Percentiles rank a stretch among this genome's conserved stretches.
Evolutionary conservation across 2,797 vertebrate species (phyloP).

Genomic region (Artibeus jamaicensis): DNA sequence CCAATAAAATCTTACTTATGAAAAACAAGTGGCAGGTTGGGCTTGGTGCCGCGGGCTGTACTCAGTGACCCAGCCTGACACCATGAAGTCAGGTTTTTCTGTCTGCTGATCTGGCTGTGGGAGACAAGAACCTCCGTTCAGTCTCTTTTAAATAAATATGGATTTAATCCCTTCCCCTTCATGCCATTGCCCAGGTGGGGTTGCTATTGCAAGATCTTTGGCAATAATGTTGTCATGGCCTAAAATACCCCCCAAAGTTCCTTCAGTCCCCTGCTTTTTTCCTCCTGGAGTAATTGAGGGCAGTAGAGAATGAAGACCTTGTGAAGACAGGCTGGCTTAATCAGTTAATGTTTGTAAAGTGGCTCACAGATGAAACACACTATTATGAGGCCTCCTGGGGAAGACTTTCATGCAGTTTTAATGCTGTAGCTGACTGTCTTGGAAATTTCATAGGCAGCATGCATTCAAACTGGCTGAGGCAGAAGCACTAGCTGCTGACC

Average conservation of each 20-base stretch:
- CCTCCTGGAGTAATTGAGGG: neutral
- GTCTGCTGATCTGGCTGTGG: neutral
- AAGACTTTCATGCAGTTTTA: conserved; percentile 42
- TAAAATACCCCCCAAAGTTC: neutral
- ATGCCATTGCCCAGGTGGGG: neutral
- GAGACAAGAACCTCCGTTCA: neutral
- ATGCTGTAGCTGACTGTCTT: neutral
- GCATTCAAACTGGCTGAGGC: conserved; percentile 24
- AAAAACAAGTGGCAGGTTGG: neutral
- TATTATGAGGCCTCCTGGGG: conserved; percentile 19
- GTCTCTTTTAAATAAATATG: neutral
- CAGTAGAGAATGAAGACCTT: neutral
- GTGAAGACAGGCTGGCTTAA: neutral
- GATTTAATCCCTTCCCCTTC: neutral
- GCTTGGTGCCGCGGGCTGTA: neutral
- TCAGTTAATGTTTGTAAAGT: conserved; percentile 54
- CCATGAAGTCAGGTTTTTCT: neutral
- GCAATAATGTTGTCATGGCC: neutral
- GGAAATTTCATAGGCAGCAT: neutral
- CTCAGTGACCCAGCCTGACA: neutral
- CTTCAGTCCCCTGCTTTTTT: neutral
- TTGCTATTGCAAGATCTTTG: neutral
- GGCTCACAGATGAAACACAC: conserved; percentile 11
- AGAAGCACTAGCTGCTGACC: neutral
- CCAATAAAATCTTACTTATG: neutral